These are phyloP conservation scores for Phlogophora meticulosa DNA, from an alignment of 2,888 invertebrate species.

Conservation along the genomic window DNA sequence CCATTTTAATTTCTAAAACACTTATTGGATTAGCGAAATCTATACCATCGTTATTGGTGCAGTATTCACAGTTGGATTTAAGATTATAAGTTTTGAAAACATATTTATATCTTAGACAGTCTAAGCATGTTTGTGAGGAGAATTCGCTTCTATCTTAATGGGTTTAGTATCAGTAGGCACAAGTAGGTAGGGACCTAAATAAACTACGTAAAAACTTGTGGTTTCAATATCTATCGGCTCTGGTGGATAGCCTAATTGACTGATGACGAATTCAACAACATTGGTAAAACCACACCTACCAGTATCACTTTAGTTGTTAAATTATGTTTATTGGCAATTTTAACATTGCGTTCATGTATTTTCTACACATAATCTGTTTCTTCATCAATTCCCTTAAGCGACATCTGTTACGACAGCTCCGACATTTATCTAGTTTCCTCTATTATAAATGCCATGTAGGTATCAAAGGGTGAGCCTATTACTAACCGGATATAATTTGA, in stretches of 20 bases:
- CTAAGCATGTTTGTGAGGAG: slow-evolving; percentile 30
- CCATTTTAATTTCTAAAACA: slow-evolving; percentile 61
- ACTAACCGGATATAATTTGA: no score
- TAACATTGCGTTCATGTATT: background rate
- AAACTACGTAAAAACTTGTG: slow-evolving; percentile 74
- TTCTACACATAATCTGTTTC: background rate
- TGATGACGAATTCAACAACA: slow-evolving; percentile 32
- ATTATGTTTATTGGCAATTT: background rate
- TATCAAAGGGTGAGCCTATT: no score
- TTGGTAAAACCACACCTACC: slow-evolving; percentile 40
- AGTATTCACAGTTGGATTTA: slow-evolving; percentile 38
- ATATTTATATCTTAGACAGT: background rate
- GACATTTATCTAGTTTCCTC: no score
- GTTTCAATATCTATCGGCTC: slow-evolving; percentile 65
- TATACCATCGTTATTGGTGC: slow-evolving; percentile 11
- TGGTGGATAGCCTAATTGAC: slow-evolving; percentile 42
- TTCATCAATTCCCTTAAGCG: background rate
- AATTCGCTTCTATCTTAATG: slow-evolving; percentile 79
- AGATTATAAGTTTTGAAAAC: background rate
- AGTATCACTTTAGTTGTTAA: background rate
- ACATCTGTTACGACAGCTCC: no score
- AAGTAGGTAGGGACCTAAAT: slow-evolving; percentile 78
- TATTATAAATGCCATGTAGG: no score
- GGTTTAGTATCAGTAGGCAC: slow-evolving; percentile 75
- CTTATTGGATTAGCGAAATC: slow-evolving; percentile 64